A percentile compares a stretch with the other conserved stretches of the same genome.
Evolutionary conservation across 1,140 invertebrate genomes (phyloP).

Genomic region (Ooceraea biroi): DNA sequence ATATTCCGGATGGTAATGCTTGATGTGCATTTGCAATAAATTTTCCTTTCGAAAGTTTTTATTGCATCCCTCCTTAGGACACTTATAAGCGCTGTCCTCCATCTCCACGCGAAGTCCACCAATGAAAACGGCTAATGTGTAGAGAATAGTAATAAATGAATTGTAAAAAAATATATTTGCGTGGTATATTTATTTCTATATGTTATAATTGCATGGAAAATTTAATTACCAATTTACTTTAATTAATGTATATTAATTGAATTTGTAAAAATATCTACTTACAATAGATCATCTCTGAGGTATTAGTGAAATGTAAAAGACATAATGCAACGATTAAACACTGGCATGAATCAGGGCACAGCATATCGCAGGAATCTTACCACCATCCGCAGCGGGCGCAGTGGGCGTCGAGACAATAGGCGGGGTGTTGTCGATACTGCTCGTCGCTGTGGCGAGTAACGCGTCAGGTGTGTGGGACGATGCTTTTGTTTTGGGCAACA

Average conservation of each 20-base stretch:
- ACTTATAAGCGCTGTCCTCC: slow-evolving; percentile 91
- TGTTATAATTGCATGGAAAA: slow-evolving; percentile 21
- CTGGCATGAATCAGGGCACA: slow-evolving; percentile 22
- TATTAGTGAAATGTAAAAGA: slow-evolving; percentile 67
- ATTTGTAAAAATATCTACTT: slow-evolving; percentile 67
- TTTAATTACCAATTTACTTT: slow-evolving; percentile 26
- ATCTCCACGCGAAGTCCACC: slow-evolving; percentile 90
- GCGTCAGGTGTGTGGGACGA: slow-evolving; percentile 62
- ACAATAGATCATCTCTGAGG: slow-evolving; percentile 79
- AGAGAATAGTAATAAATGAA: slow-evolving; percentile 42
- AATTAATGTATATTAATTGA: slow-evolving; percentile 29
- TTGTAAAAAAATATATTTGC: slow-evolving; percentile 10
- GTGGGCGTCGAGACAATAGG: slow-evolving; percentile 67
- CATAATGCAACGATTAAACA: slow-evolving; percentile 52
- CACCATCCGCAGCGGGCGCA: slow-evolving; percentile 75
- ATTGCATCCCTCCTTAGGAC: slow-evolving; percentile 93
- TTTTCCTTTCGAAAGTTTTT: slow-evolving; percentile 97
- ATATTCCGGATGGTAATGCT: slow-evolving; percentile 95
- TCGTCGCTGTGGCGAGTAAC: slow-evolving; percentile 44
- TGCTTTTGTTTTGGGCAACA: slow-evolving; percentile 82
- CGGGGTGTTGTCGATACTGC: slow-evolving; percentile 45
- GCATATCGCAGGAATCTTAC: slow-evolving; percentile 67
- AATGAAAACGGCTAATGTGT: slow-evolving; percentile 87
- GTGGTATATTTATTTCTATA: not conserved
- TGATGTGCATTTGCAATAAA: slow-evolving; percentile 95